Conservation (phyloP, 2,113 vertebrate genomes). For the Salvelinus sp. region DNA sequence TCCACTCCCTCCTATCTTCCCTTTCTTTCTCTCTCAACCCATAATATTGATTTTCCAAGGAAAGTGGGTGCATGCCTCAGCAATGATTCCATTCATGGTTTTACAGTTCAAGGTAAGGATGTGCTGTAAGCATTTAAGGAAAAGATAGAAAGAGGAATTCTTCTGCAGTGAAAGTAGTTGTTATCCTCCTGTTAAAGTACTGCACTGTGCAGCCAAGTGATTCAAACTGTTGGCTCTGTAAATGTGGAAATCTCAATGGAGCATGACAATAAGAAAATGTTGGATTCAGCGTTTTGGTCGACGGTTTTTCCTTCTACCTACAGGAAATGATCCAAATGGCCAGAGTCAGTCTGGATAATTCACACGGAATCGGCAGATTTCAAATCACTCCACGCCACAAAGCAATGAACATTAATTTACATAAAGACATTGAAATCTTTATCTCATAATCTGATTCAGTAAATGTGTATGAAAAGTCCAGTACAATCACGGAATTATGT, state of each 20-base stretch:
- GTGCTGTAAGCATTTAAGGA: slow-evolving; percentile 24
- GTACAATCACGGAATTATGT: slow-evolving; percentile 45
- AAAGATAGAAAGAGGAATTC: slow-evolving; percentile 4
- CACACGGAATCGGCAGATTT: slow-evolving; percentile 57
- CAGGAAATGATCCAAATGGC: slow-evolving; percentile 23
- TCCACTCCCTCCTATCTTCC: neutral
- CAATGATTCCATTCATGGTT: slow-evolving; percentile 18
- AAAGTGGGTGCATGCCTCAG: slow-evolving; percentile 22
- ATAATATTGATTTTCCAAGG: slow-evolving; percentile 24
- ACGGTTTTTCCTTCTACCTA: neutral
- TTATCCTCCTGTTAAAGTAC: neutral
- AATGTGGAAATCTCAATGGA: neutral
- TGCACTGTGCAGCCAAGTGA: neutral
- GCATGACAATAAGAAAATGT: neutral
- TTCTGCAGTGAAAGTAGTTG: slow-evolving; percentile 7
- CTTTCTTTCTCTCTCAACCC: neutral
- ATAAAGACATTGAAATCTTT: slow-evolving; percentile 35
- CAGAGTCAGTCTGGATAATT: slow-evolving; percentile 48
- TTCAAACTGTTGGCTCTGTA: neutral
- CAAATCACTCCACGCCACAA: slow-evolving; percentile 7
- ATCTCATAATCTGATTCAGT: slow-evolving; percentile 53
- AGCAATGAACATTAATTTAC: slow-evolving; percentile 3
- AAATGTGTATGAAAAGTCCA: slow-evolving; percentile 45
- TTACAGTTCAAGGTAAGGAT: slow-evolving; percentile 19
- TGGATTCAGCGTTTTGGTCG: slow-evolving; percentile 38